These are phyloP conservation scores for Subacronicta megacephala DNA, from an alignment of 2,888 invertebrate genomes.

Conservation along the genomic window DNA sequence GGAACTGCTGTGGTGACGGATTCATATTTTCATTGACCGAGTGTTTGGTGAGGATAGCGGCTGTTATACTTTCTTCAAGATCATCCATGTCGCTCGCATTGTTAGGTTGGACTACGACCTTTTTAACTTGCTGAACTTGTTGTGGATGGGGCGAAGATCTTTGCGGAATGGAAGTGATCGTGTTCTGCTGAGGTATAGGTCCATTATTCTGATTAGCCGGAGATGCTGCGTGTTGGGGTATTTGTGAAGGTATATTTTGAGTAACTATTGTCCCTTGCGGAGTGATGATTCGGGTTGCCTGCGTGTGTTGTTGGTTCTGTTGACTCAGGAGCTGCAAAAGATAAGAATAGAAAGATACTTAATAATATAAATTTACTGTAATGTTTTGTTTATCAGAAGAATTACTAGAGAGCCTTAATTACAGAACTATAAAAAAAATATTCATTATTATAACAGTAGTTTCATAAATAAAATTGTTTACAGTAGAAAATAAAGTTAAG, in stretches of 20 bases:
- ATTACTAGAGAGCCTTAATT: no score
- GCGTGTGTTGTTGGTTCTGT: conserved; percentile 67
- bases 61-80: conserved; percentile 87
- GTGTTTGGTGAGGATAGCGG: conserved; percentile 84
- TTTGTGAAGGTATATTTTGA: conserved; percentile 70
- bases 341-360: conserved; percentile 5
- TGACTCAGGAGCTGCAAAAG: conserved; percentile 73
- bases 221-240: conserved; percentile 69
- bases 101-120: conserved; percentile 83
- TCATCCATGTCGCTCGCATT: conserved; percentile 87
- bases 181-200: conserved; percentile 71
- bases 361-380: no score
- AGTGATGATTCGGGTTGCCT: conserved; percentile 77
- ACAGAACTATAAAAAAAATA: no score
- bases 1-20: conserved; percentile 71
- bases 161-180: conserved; percentile 69
- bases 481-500: conserved; percentile 10
- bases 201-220: conserved; percentile 75
- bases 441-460: no score
- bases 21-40: conserved; percentile 70
- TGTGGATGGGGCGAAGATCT: conserved; percentile 66
- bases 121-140: conserved; percentile 70
- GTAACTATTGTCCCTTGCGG: conserved; percentile 84
- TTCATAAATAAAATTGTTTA: not conserved
- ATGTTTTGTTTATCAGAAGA: no score